Conservation (phyloP, 2,888 invertebrate genomes). For the Doris montereyensis region DNA sequence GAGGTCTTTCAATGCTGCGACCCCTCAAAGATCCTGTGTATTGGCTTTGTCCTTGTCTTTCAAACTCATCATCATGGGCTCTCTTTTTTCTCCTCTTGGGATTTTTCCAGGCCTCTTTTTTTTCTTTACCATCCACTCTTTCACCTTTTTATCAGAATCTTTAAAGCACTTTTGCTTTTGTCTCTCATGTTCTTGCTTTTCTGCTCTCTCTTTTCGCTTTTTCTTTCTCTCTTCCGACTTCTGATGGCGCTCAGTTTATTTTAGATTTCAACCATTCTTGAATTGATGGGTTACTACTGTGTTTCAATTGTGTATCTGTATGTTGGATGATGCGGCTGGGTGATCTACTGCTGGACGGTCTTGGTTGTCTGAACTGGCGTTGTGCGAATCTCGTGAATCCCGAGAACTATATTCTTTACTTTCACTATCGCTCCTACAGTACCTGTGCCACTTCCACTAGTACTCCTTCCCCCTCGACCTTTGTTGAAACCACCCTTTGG, state of each 20-base stretch:
- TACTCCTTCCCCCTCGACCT: not conserved
- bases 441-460: not conserved
- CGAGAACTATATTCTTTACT: not conserved
- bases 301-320: slow-evolving; percentile 39
- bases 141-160: slow-evolving; percentile 52
- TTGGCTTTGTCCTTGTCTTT: slow-evolving; percentile 3
- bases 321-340: not conserved
- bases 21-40: not conserved
- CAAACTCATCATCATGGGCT: slow-evolving; percentile 27
- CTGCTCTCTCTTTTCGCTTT: slow-evolving; percentile 31
- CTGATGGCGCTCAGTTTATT: slow-evolving; percentile 35
- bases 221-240: slow-evolving; percentile 41
- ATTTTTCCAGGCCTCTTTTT: slow-evolving; percentile 51
- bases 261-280: slow-evolving; percentile 43
- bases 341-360: slow-evolving; percentile 1
- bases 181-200: slow-evolving; percentile 30
- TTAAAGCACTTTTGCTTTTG: slow-evolving; percentile 26
- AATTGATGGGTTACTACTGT: slow-evolving; percentile 41
- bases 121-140: slow-evolving; percentile 59
- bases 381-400: not conserved
- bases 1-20: slow-evolving; percentile 18
- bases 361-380: not conserved
- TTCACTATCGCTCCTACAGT: not conserved
- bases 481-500: no score
- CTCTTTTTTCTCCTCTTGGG: slow-evolving; percentile 49